A percentile compares a stretch with the other conserved stretches of the same genome.
Evolutionary conservation across 2,113 vertebrate genomes (phyloP).

Genomic region (Rhegmatorhina hoffmannsi): DNA sequence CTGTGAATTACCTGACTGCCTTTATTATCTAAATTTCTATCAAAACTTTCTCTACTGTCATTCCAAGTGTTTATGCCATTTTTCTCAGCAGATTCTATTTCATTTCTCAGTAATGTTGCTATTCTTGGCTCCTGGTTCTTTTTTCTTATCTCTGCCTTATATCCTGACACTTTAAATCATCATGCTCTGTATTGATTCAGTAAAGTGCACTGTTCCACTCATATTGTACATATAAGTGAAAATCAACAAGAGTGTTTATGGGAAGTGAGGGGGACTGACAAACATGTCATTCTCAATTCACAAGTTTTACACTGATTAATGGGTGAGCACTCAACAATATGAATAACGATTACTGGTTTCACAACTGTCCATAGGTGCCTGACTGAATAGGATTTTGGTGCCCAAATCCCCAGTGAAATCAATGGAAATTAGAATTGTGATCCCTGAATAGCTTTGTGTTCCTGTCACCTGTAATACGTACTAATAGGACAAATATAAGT

Average conservation of each 20-base stretch:
- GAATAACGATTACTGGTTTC: neutral
- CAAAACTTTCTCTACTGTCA: slow-evolving; percentile 44
- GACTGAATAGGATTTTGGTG: slow-evolving; percentile 4
- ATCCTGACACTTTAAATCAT: slow-evolving; percentile 65
- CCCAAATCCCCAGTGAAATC: neutral
- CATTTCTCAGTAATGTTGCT: slow-evolving; percentile 35
- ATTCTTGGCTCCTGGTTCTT: slow-evolving; percentile 18
- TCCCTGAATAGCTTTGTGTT: neutral
- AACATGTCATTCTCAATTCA: slow-evolving; percentile 1
- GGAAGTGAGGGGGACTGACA: slow-evolving; percentile 15
- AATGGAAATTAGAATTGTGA: neutral
- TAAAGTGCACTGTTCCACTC: slow-evolving; percentile 33
- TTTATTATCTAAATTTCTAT: slow-evolving; percentile 60
- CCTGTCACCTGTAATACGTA: neutral
- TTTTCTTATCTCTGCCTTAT: slow-evolving; percentile 1
- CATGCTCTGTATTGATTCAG: slow-evolving; percentile 41
- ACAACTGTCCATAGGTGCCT: neutral
- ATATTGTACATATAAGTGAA: slow-evolving; percentile 38
- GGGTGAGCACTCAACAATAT: neutral
- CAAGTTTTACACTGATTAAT: slow-evolving; percentile 36
- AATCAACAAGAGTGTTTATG: slow-evolving; percentile 46
- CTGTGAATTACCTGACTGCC: slow-evolving; percentile 36
- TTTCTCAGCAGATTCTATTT: slow-evolving; percentile 46
- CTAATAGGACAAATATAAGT: neutral
- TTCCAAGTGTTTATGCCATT: slow-evolving; percentile 43